phyloP scores from a whole-genome alignment of 2,113 vertebrate genomes.

The Columba livia region DNA sequence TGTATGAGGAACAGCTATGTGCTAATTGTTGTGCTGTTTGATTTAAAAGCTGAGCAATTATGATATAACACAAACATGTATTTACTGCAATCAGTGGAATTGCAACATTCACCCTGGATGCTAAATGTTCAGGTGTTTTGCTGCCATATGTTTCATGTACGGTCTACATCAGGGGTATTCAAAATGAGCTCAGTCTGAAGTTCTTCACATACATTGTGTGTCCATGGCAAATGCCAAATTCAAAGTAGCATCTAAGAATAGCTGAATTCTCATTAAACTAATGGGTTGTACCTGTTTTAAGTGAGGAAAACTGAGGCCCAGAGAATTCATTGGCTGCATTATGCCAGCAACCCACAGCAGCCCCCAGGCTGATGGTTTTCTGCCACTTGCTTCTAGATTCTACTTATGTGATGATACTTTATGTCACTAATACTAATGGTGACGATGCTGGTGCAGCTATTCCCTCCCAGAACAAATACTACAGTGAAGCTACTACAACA shows the following conservation, averaged over 20 bases:
- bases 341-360: neutral
- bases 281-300: neutral
- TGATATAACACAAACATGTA: neutral
- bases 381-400: neutral
- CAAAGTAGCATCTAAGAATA: neutral
- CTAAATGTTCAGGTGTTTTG: neutral
- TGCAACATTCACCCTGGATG: neutral
- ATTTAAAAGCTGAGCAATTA: conserved; percentile 33
- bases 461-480: neutral
- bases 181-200: neutral
- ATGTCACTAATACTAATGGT: neutral
- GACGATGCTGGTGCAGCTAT: neutral
- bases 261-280: neutral
- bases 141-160: neutral
- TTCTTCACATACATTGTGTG: neutral
- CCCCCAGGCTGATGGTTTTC: neutral
- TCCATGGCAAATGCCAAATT: neutral
- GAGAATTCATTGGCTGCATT: neutral
- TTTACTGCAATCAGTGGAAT: conserved; percentile 36
- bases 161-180: neutral
- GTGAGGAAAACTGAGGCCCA: neutral
- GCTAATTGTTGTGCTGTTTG: conserved; percentile 8
- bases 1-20: neutral
- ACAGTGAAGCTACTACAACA: neutral
- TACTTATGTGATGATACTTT: neutral